Evolutionary conservation across 2,113 vertebrate species (phyloP).

Genomic region (Leucoraja erinaceus): DNA sequence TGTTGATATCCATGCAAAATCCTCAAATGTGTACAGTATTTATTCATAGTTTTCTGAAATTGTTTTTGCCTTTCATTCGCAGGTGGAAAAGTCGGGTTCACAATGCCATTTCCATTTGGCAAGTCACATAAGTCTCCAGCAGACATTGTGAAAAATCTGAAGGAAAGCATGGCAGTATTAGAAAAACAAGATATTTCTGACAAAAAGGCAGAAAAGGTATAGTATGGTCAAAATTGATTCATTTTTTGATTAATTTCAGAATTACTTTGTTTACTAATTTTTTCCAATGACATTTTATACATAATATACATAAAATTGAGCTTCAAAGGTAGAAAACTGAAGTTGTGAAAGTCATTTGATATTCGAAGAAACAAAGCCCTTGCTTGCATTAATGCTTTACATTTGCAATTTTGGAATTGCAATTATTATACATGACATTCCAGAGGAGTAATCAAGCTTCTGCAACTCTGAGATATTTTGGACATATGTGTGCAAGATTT

Average conservation of each 20-base stretch:
- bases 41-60: not conserved
- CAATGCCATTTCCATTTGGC: conserved; percentile 94
- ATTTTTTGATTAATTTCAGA: not conserved
- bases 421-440: not conserved
- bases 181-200: conserved; percentile 90
- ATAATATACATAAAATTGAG: not conserved
- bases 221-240: not conserved
- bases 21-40: no score
- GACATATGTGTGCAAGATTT: not conserved
- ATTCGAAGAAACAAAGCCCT: not conserved
- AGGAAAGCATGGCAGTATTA: conserved; percentile 87
- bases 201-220: conserved; percentile 91
- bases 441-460: not conserved
- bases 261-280: not conserved
- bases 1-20: not conserved
- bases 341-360: not conserved
- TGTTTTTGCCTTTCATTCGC: conserved; percentile 38
- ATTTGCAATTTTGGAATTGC: not conserved
- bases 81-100: conserved; percentile 60
- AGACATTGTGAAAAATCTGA: conserved; percentile 94
- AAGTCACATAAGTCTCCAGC: conserved; percentile 96
- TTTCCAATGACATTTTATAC: not conserved
- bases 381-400: not conserved
- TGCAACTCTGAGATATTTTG: not conserved
- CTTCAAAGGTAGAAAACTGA: not conserved